phyloP scores from a whole-genome alignment of 23 tunicate genomes.

The Ascidia mentula region DNA sequence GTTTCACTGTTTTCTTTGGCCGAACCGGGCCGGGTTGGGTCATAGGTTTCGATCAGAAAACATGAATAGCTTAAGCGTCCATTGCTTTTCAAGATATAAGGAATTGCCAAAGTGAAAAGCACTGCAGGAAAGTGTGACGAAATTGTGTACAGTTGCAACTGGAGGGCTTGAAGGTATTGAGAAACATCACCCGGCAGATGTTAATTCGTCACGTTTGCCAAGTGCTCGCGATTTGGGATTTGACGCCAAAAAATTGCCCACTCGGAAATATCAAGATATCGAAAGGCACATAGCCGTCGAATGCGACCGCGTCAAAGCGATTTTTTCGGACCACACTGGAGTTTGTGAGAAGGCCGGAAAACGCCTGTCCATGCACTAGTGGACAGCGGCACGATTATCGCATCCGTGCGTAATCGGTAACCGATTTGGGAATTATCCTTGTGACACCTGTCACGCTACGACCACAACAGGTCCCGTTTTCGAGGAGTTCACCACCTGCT shows the following conservation, averaged over 20 bases:
- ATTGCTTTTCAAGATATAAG: too few species aligned
- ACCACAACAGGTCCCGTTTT: not conserved
- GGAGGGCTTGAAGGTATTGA: too few species aligned
- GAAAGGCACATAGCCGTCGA: not conserved
- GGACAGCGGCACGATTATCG: not conserved
- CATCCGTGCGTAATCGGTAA: not conserved
- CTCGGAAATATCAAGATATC: not conserved
- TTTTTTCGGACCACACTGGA: not conserved
- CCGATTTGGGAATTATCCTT: not conserved
- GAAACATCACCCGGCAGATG: not conserved
- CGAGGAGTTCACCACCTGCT: conserved; percentile 1
- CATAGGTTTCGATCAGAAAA: too few species aligned
- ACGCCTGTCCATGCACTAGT: not conserved
- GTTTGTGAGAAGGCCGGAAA: not conserved
- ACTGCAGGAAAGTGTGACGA: too few species aligned
- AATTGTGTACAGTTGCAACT: too few species aligned
- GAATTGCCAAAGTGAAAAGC: too few species aligned
- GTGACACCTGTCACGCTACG: not conserved
- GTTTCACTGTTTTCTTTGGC: too few species aligned
- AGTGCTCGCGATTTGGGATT: not conserved
- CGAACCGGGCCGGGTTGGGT: too few species aligned
- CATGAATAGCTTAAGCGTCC: too few species aligned
- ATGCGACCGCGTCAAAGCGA: not conserved
- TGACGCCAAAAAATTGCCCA: not conserved
- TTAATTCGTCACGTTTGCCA: not conserved